Percentiles rank a stretch among this genome's conserved stretches.
phyloP scores from a whole-genome alignment of 2,113 vertebrate species.

The Ceyx melanurus region DNA sequence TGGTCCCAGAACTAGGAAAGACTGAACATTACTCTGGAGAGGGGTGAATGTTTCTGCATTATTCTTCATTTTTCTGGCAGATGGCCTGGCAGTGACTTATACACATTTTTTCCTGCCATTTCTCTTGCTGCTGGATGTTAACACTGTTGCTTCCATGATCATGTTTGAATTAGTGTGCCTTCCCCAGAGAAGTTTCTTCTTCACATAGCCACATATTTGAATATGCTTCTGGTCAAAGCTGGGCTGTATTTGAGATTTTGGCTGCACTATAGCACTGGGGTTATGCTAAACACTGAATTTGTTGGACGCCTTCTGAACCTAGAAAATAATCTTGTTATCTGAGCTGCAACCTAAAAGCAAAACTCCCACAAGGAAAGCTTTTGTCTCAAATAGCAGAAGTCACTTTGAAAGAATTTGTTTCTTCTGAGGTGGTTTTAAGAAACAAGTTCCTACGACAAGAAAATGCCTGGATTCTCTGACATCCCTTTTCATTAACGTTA shows the following conservation, averaged over 20 bases:
- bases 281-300: neutral
- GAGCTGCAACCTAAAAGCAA: neutral
- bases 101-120: neutral
- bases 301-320: neutral
- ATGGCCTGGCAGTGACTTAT: neutral
- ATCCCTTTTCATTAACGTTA: neutral
- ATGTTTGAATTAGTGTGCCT: neutral
- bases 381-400: neutral
- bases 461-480: neutral
- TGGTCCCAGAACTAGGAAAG: neutral
- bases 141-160: neutral
- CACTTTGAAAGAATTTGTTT: neutral
- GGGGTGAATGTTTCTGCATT: neutral
- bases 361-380: neutral
- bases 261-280: neutral
- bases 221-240: neutral
- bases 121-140: neutral
- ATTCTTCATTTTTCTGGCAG: neutral
- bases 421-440: neutral
- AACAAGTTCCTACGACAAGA: neutral
- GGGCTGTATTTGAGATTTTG: neutral
- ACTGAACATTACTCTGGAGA: neutral
- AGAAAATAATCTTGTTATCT: neutral
- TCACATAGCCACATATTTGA: neutral
- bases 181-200: neutral